Base-by-base conservation (phyloP, 2,113 vertebrate species). In the Cromileptes altivelis region DNA sequence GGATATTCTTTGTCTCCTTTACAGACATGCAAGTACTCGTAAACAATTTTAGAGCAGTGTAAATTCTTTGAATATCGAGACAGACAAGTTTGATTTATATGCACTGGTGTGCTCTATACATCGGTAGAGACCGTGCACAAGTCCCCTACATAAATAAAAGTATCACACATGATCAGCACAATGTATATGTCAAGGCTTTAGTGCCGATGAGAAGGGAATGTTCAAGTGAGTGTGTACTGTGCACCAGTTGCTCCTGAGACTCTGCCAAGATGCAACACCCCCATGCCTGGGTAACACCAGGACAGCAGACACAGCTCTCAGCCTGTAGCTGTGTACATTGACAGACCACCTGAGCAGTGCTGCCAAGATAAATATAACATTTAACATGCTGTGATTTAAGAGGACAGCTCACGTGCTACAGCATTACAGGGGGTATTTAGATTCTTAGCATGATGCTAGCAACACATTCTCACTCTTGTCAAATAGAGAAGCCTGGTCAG, bases 151-250 rank as follows among this genome's bases (percentile, higher is more conserved):
- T 12, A 50, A 61, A 78, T 69, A 64, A 23, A 78, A 67, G 72
- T 21, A 72, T 25, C 55, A 4, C 17, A 33, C 2, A 6, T 69
- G 33, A 47, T 67, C n/a, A 68, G 58, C 60, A 77, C 42, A 68
- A 77, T 75, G 75, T 42, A 64, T 37, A 73, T 58, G 47, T 64
- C 70, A 33, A 1, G 12, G 40, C 78, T 4, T 10, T 45, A 3
- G 21, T 74, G 53, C 58, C 40, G 50, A 42, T 52, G 50, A 80
- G 85, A 78, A 79, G 64, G 50, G 80, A 80, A 85, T 70, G 84
- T 91, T 52, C 64, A 62, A 80, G 55, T 23, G 52, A 57, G 49
- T 23, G 40, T 56, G 57, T 62, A 8, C 78, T 21, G 25, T 15
- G 58, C 58, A 33, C 33, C 72, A 90, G 80, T 86, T 85, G 73